phyloP scores from a whole-genome alignment of 2,888 invertebrate genomes.

The Apodemia mormo region DNA sequence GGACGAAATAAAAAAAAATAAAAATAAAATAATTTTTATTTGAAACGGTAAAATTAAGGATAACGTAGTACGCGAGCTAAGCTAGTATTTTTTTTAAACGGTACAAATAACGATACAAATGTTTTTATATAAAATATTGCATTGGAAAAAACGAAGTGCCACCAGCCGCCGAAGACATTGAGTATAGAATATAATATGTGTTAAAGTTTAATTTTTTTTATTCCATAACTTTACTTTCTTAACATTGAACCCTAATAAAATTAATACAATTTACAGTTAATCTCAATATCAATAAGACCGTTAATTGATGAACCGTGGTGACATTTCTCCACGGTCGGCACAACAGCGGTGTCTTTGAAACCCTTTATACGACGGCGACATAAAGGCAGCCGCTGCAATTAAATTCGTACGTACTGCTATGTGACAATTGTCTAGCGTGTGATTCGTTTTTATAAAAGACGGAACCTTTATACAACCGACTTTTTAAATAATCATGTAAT shows the following conservation, averaged over 20 bases:
- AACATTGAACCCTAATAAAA: not conserved
- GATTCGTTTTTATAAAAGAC: constrained; percentile 51
- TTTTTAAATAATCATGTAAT: constrained; percentile 6
- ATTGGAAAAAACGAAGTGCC: too few species aligned
- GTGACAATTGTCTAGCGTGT: constrained; percentile 71
- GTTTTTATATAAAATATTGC: too few species aligned
- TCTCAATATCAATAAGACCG: constrained; percentile 32
- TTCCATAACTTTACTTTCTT: not conserved
- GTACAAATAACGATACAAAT: too few species aligned
- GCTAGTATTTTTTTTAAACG: too few species aligned
- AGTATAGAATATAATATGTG: too few species aligned
- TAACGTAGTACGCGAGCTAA: too few species aligned
- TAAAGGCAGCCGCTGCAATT: constrained; percentile 73
- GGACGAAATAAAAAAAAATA: too few species aligned
- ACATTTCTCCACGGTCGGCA: constrained; percentile 68
- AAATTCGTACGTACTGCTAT: constrained; percentile 76
- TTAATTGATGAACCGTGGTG: constrained; percentile 78
- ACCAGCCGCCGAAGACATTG: too few species aligned
- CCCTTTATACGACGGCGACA: constrained; percentile 50
- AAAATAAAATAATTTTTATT: too few species aligned
- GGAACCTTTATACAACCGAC: constrained; percentile 6
- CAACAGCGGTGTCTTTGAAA: constrained; percentile 69
- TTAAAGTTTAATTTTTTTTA: too few species aligned
- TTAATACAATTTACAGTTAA: not conserved
- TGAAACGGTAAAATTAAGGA: too few species aligned